Evolutionary conservation across 2,888 invertebrate species (phyloP), one percentile per base, ranked within the genome.

Genomic region (Eurois occulta): DNA sequence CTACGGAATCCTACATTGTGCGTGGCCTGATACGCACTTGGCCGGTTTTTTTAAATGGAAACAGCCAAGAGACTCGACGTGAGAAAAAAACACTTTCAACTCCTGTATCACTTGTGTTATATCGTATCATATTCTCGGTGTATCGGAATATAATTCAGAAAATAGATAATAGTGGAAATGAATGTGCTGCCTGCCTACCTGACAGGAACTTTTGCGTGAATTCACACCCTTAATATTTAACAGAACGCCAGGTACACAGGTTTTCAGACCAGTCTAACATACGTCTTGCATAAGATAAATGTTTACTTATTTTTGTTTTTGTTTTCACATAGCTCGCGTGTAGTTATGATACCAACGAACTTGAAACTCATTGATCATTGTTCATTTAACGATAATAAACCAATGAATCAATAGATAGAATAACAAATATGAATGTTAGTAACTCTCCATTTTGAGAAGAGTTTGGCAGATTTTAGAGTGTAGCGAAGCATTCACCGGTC

Each of bases 301-400:
- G 86, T 86, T 88, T 86, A 81, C 80, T 80, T 86, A 43, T 84
- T 84, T 78, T 87, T 90, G 90, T 92, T 91, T 90, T 90, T 93
- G 89, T 92, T 92, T 89, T 90, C 86, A 83, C 89, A 92, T 88
- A 90, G 86, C 88, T 87, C 75, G 80, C 80, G 77, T 84, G 84
- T 85, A 87, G 83, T 88, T 88, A 87, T 88, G 83, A 87, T 89
- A 87, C 83, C 86, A 83, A 81, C 83, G 80, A 85, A 86, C 76
- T 83, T 87, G 85, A 79, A 85, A 89, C 78, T 85, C 90, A 91
- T 89, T 91, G 85, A 88, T 87, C 89, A 93, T 93, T 93, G 92
- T 93, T 91, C 85, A 64, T 62, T 79, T 65, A 76, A 87, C 58
- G 78, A 86, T 83, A 86, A 88, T 91, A 89, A 90, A 88, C 83